These are phyloP conservation scores for Corythornis cristatus DNA, from an alignment of 2,113 vertebrate genomes.

Conservation along the genomic window DNA sequence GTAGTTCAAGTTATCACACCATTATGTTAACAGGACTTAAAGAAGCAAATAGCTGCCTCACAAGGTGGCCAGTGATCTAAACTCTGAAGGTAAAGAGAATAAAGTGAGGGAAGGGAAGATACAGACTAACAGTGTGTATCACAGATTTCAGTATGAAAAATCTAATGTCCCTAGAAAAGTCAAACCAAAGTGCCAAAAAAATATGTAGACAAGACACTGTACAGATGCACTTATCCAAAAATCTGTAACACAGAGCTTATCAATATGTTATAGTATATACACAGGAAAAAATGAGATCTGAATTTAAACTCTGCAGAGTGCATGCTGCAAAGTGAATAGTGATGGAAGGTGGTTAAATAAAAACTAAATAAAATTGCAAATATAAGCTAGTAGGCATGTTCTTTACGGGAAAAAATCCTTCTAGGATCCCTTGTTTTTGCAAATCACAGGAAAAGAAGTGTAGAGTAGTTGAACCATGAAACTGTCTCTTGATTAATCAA, in stretches of 20 bases:
- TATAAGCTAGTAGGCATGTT: background rate
- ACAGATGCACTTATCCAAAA: background rate
- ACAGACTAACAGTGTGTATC: background rate
- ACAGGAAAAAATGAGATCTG: background rate
- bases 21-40: background rate
- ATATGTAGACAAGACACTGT: rapidly evolving
- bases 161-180: background rate
- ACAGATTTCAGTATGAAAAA: background rate
- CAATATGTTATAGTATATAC: background rate
- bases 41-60: background rate
- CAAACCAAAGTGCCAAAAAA: background rate
- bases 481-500: background rate
- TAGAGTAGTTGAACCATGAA: background rate
- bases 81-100: background rate
- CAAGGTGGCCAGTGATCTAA: background rate
- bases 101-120: background rate
- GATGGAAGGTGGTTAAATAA: background rate
- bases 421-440: background rate
- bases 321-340: background rate
- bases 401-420: background rate
- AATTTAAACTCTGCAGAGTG: background rate
- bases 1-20: background rate
- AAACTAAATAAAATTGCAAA: background rate
- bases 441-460: background rate
- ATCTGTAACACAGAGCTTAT: background rate